These are phyloP conservation scores for Willisornis vidua DNA, from an alignment of 2,113 vertebrate species.

Conservation along the genomic window DNA sequence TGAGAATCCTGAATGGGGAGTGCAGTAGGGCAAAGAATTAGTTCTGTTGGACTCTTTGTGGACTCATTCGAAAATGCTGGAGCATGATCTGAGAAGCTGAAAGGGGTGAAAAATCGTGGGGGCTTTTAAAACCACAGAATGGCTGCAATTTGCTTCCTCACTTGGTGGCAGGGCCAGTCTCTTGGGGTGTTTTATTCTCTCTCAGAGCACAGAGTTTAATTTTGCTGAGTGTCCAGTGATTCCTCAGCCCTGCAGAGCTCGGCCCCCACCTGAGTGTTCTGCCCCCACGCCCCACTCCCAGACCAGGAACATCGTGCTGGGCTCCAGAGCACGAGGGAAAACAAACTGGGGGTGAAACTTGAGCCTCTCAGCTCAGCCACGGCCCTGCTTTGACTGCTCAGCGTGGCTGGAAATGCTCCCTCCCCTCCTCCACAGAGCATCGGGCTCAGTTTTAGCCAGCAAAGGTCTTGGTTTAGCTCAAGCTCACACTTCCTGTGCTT, in stretches of 20 bases:
- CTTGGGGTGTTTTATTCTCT: background rate
- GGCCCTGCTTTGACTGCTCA: background rate
- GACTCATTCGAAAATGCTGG: background rate
- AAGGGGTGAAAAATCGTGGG: background rate
- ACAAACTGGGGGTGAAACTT: background rate
- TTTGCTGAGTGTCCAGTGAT: background rate
- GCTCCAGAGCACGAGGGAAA: background rate
- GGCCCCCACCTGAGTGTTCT: background rate
- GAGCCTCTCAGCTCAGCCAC: background rate
- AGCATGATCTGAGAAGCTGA: background rate
- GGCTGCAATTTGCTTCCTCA: background rate
- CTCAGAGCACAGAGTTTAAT: background rate
- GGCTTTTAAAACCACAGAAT: background rate
- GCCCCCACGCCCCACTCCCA: background rate
- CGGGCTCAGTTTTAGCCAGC: background rate
- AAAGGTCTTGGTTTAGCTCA: background rate
- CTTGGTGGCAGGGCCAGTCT: background rate
- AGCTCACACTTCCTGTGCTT: background rate
- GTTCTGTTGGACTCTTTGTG: background rate
- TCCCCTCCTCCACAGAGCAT: background rate
- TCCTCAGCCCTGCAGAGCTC: background rate
- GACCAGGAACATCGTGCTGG: background rate
- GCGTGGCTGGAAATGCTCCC: background rate
- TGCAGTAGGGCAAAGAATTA: background rate
- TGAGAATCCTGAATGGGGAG: background rate